Evolutionary conservation across 2,888 invertebrate species (phyloP).

Genomic region (Phengaris alcon): DNA sequence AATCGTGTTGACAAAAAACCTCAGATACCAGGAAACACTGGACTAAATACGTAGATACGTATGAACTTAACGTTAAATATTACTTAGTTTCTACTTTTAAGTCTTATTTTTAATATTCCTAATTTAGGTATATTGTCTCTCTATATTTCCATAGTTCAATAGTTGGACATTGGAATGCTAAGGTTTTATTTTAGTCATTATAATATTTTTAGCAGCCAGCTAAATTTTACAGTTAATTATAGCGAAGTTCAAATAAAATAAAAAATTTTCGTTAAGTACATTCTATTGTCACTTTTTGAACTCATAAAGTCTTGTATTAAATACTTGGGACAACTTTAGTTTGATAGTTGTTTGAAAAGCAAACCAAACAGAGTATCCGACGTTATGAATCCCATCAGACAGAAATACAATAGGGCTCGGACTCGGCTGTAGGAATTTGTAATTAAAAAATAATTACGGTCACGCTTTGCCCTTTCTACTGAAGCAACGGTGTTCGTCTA

Average conservation of each 20-base stretch:
- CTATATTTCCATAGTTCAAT: too few species aligned
- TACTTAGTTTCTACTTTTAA: too few species aligned
- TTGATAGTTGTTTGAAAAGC: neutral
- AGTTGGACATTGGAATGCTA: too few species aligned
- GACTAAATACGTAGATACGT: too few species aligned
- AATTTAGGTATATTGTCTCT: too few species aligned
- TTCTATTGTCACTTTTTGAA: neutral
- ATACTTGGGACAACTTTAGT: neutral
- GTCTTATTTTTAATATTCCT: too few species aligned
- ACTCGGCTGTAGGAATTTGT: neutral
- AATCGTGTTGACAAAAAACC: too few species aligned
- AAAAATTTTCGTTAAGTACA: neutral
- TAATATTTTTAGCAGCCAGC: too few species aligned
- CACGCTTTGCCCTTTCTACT: neutral
- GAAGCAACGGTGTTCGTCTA: neutral
- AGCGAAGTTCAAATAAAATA: neutral
- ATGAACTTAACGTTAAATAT: too few species aligned
- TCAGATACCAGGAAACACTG: too few species aligned
- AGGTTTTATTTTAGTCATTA: too few species aligned
- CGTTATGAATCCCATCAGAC: neutral
- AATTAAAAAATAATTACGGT: slow-evolving; percentile 17
- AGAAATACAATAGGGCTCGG: neutral
- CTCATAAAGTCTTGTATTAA: neutral
- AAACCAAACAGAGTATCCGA: neutral
- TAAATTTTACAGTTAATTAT: too few species aligned